Conservation (phyloP, 2,797 vertebrate genomes). For the Sebastes aleutianus region DNA sequence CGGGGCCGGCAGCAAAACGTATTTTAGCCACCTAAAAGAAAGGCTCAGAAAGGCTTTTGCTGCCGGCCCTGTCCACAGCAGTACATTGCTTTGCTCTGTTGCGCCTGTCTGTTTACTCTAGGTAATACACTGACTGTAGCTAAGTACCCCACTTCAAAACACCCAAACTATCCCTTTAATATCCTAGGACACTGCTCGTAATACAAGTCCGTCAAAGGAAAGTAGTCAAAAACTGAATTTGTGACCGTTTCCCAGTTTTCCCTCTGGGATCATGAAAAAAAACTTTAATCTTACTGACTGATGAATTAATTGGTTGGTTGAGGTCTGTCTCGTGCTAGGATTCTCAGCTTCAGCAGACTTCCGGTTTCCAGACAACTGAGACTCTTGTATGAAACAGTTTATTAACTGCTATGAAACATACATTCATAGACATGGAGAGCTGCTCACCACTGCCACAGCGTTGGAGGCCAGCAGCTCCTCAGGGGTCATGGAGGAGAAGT, state of each 20-base stretch:
- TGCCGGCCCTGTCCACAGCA: accelerated
- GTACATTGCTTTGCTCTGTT: too few relatives aligned
- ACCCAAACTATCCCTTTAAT: not conserved
- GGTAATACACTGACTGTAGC: accelerated
- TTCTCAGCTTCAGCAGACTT: not conserved
- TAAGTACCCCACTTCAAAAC: not conserved
- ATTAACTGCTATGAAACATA: not conserved
- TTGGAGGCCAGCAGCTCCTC: conserved; percentile 95
- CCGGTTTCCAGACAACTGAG: not conserved
- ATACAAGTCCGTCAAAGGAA: not conserved
- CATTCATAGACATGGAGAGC: not conserved
- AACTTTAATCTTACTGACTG: not conserved
- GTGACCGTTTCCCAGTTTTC: not conserved
- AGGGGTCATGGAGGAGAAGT: conserved; percentile 97
- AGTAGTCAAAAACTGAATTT: not conserved
- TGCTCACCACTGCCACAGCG: conserved; percentile 95
- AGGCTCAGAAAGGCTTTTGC: too few relatives aligned
- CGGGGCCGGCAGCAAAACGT: accelerated
- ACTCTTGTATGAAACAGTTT: not conserved
- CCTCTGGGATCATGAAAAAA: not conserved
- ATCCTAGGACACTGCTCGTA: not conserved
- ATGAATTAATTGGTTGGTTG: conserved; percentile 36
- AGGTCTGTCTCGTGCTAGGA: not conserved
- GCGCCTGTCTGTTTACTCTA: accelerated
- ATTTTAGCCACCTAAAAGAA: too few relatives aligned